These are phyloP conservation scores for Onychomys arenicola DNA, from an alignment of 2,797 vertebrate genomes.

Conservation along the genomic window DNA sequence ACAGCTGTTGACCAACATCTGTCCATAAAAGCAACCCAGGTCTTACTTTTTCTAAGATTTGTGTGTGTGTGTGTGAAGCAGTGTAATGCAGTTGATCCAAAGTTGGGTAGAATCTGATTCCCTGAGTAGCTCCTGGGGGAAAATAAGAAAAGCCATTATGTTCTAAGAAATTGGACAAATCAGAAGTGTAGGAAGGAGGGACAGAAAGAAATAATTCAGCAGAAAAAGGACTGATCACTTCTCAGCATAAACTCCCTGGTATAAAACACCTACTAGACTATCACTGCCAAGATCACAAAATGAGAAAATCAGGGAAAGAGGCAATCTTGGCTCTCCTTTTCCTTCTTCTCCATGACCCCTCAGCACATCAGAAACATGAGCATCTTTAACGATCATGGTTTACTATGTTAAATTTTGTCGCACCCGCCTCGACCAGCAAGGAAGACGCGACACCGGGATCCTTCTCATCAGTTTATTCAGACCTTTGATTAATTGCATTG, in stretches of 20 bases:
- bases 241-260: background rate
- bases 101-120: background rate
- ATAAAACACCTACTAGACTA: background rate
- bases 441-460: too few species aligned
- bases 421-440: too few species aligned
- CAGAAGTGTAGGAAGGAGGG: fast-evolving
- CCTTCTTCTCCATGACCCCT: background rate
- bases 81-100: background rate
- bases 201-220: fast-evolving
- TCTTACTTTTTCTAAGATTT: background rate
- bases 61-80: constrained; percentile 53
- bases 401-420: background rate
- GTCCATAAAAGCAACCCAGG: background rate
- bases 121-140: background rate
- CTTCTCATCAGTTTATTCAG: too few species aligned
- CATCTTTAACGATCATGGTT: background rate
- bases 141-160: background rate
- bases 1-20: background rate
- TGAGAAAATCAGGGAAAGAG: background rate
- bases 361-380: background rate
- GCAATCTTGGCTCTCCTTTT: background rate
- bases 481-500: too few species aligned
- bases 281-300: background rate
- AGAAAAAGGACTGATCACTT: background rate
- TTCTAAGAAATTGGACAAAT: background rate